Evolutionary conservation across 2,888 invertebrate genomes (phyloP).

Genomic region (Drosophila testacea): DNA sequence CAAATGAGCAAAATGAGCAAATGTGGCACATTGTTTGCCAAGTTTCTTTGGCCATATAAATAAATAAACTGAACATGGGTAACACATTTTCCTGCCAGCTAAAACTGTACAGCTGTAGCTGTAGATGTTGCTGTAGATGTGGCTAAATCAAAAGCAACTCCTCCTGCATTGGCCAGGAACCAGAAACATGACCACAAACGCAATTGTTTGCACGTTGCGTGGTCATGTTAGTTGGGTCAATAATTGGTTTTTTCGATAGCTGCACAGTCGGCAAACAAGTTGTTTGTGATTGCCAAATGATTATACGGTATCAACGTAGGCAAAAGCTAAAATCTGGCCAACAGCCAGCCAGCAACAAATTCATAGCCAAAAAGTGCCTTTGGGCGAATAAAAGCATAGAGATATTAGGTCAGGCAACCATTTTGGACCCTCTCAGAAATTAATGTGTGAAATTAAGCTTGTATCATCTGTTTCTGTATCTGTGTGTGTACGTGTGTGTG

Average conservation of each 20-base stretch:
- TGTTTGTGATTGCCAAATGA: constrained; percentile 78
- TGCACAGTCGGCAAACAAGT: constrained; percentile 63
- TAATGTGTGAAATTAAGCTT: constrained; percentile 56
- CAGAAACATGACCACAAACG: constrained; percentile 60
- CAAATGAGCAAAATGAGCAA: constrained; percentile 69
- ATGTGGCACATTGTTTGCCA: constrained; percentile 62
- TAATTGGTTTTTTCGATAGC: constrained; percentile 69
- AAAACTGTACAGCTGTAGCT: neutral
- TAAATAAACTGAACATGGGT: constrained; percentile 70
- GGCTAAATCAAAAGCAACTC: constrained; percentile 4
- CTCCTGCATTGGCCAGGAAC: constrained; percentile 25
- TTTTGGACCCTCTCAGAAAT: constrained; percentile 27
- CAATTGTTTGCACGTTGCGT: constrained; percentile 78
- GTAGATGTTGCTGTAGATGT: neutral
- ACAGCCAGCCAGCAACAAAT: constrained; percentile 35
- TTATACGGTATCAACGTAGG: constrained; percentile 63
- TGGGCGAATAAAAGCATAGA: constrained; percentile 1
- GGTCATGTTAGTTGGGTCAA: constrained; percentile 76
- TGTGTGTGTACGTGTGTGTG: neutral
- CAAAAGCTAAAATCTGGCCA: constrained; percentile 45
- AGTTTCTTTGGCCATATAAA: constrained; percentile 58
- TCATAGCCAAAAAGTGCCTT: constrained; percentile 22
- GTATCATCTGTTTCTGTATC: constrained; percentile 3
- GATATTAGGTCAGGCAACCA: constrained; percentile 23
- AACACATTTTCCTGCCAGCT: constrained; percentile 62